These are phyloP conservation scores for Noturus placidus DNA, from an alignment of 2,113 vertebrate genomes.

Conservation along the genomic window DNA sequence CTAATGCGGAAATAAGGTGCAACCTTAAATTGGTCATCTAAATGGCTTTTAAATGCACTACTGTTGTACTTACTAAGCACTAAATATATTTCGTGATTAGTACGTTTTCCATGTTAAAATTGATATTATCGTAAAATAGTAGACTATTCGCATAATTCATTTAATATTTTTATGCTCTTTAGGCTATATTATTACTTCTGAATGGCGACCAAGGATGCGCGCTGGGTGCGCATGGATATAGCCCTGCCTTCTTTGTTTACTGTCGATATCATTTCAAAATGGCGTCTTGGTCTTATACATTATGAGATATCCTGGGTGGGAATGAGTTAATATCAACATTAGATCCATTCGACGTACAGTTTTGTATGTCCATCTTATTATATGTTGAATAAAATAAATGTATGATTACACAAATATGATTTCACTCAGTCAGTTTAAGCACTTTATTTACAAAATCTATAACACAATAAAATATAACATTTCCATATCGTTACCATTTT, in stretches of 20 bases:
- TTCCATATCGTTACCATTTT: constrained; percentile 79
- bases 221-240: constrained; percentile 20
- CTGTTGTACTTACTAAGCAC: neutral
- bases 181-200: neutral
- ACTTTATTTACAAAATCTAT: constrained; percentile 86
- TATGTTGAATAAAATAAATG: neutral
- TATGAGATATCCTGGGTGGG: neutral
- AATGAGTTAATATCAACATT: constrained; percentile 1
- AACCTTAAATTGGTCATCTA: too few species aligned
- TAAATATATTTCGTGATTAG: neutral
- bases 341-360: neutral
- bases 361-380: neutral
- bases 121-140: neutral
- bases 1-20: neutral
- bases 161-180: neutral
- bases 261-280: constrained; percentile 49
- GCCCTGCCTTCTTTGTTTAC: constrained; percentile 52
- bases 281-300: constrained; percentile 37
- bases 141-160: neutral
- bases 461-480: constrained; percentile 87
- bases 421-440: constrained; percentile 67
- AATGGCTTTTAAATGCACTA: neutral
- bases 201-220: neutral
- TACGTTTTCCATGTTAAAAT: neutral
- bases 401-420: constrained; percentile 18